These are phyloP conservation scores for Taeniopygia guttata DNA, from an alignment of 2,797 vertebrate species.

Conservation along the genomic window DNA sequence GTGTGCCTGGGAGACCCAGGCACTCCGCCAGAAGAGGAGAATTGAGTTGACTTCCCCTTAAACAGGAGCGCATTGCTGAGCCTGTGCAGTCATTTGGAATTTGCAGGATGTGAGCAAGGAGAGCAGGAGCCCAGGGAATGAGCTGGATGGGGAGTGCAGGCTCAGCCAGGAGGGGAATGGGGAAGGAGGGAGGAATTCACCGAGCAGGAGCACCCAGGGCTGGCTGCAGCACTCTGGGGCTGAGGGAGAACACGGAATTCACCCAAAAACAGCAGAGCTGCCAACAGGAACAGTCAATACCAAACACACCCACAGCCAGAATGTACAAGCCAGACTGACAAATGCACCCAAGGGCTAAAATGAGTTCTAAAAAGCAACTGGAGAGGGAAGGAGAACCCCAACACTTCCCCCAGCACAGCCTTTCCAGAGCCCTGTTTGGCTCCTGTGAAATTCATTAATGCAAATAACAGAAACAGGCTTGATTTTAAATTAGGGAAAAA, in stretches of 20 bases:
- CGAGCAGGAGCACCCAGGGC: fast-evolving
- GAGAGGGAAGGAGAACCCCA: neutral
- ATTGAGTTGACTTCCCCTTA: conserved; percentile 3
- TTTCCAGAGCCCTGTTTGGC: neutral
- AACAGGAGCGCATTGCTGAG: neutral
- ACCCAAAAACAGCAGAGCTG: neutral
- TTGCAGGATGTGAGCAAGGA: neutral
- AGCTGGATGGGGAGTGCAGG: neutral
- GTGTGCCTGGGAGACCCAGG: neutral
- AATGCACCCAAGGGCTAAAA: neutral
- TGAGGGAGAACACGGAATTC: neutral
- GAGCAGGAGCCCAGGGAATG: fast-evolving
- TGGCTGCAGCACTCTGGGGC: neutral
- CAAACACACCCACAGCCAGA: neutral
- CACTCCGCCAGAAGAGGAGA: neutral
- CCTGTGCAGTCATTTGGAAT: neutral
- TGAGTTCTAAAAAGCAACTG: fast-evolving
- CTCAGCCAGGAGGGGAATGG: neutral
- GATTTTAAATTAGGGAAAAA: neutral
- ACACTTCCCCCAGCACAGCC: neutral
- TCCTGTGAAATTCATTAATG: neutral
- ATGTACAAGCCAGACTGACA: fast-evolving
- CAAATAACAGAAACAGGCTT: neutral
- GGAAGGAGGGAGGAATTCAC: neutral
- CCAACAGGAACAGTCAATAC: neutral